Base-by-base conservation (phyloP, 2,888 invertebrate species). In the Melanostoma scalare region DNA sequence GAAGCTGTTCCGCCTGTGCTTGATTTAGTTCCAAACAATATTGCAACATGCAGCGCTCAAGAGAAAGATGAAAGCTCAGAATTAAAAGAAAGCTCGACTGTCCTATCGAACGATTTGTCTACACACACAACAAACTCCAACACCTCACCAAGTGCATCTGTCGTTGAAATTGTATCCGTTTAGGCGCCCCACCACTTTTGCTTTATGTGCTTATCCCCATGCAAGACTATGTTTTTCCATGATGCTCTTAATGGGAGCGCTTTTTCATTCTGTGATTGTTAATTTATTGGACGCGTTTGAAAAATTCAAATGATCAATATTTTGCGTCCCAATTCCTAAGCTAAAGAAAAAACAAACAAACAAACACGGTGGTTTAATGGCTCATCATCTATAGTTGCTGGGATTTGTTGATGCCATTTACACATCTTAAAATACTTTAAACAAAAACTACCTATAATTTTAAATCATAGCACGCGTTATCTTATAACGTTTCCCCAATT, bases 251-350 rank as follows among this genome's bases (percentile, higher is more conserved):
- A 30, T 61, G 50, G 40, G 52, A 46, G 71, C 79, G 71, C 74
- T 69, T 33, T 56, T 73, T 68, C 67, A 74, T 84, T 84, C 84
- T 84, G 84, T 84, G 84, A 84, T 84, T 60, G 74, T 75, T 84
- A 75, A 75, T 71, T 79, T 79, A 79, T 75, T 71, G 65, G 58
- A 56, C 74, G 63, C 73, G 44, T 35, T 44, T 30, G 46, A 3
- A 48, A 30, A n/a, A n/a, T n/a, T n/a, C n/a, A n/a, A n/a, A n/a
- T n/a, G n/a, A 60, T 20, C 42, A 20, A 20, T 30, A 33, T 31
- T 52, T 60, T 46, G 68, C 67, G 77, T 73, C 77, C 55, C 31
- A 6, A 77, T 78, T 82, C 73, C 77, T 82, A 77, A 46, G 63
- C 68, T 76, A 44, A 38, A 71, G 10, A 40, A 42, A 35, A 73